These are phyloP conservation scores for Hofmannophila pseudospretella DNA, from an alignment of 2,888 invertebrate genomes.

Conservation along the genomic window DNA sequence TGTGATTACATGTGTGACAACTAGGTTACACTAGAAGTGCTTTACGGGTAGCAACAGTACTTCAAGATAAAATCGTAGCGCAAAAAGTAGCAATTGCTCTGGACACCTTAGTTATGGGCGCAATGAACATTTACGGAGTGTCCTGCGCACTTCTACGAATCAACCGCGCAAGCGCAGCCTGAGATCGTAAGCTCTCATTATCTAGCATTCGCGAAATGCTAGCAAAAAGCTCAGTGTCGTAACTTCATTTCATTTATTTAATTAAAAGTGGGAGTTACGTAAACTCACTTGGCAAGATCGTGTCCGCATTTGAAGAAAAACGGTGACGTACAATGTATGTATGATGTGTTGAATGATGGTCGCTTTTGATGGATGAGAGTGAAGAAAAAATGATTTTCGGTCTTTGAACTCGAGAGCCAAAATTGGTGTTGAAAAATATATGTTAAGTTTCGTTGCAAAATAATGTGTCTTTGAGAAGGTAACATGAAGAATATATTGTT, in stretches of 20 bases:
- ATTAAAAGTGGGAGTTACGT: constrained; percentile 9
- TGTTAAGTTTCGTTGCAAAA: too few relatives aligned
- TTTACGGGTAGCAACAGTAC: too few relatives aligned
- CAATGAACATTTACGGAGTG: constrained; percentile 9
- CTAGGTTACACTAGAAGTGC: too few relatives aligned
- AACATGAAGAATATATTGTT: too few relatives aligned
- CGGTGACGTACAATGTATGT: too few relatives aligned
- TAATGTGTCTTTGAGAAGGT: too few relatives aligned
- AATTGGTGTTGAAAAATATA: too few relatives aligned
- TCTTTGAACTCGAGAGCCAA: too few relatives aligned
- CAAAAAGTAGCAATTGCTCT: too few relatives aligned
- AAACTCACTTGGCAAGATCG: constrained; percentile 3
- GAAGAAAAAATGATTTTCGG: not conserved
- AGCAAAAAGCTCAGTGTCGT: constrained; percentile 8
- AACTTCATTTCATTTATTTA: constrained; percentile 9
- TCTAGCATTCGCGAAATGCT: constrained; percentile 3
- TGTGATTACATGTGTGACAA: too few relatives aligned
- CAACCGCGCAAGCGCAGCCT: constrained; percentile 3
- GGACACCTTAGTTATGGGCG: constrained; percentile 4
- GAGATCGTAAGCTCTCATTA: constrained; percentile 9
- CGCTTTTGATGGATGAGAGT: not conserved
- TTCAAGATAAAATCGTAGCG: too few relatives aligned
- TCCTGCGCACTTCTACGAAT: constrained; percentile 8
- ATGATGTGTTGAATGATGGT: not conserved
- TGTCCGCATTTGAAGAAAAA: not conserved